Conservation (phyloP, 2,113 vertebrate genomes). For the Labeo catla region DNA sequence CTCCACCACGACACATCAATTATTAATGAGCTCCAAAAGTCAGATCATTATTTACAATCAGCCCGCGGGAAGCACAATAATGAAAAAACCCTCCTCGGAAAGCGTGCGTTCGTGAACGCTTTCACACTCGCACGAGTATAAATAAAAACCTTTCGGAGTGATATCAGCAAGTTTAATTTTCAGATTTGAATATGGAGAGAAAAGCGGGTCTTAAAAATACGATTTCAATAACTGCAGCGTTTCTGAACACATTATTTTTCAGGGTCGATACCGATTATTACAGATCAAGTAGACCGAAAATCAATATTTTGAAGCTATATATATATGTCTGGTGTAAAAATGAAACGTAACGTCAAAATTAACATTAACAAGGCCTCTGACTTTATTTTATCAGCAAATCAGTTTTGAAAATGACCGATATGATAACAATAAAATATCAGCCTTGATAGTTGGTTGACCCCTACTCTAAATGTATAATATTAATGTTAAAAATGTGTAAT, state of each 20-base stretch:
- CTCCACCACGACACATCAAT: neutral
- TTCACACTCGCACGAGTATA: neutral
- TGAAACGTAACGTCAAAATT: too few species aligned
- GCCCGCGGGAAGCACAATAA: neutral
- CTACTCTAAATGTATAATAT: too few species aligned
- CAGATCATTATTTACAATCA: constrained; percentile 7
- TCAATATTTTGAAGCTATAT: too few species aligned
- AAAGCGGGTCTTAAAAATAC: neutral
- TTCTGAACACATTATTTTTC: neutral
- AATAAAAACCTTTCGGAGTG: neutral
- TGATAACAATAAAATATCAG: too few species aligned
- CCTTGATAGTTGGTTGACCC: too few species aligned
- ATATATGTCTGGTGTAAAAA: too few species aligned
- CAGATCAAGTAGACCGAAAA: too few species aligned
- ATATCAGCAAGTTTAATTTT: neutral
- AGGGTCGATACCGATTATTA: too few species aligned
- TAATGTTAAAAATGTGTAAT: too few species aligned
- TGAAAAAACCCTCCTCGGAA: neutral
- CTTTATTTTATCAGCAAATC: too few species aligned
- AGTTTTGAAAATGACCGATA: too few species aligned
- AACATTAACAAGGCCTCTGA: too few species aligned
- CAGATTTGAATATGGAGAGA: neutral
- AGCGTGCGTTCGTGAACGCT: neutral
- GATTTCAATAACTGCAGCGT: neutral
- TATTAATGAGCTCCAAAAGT: constrained; percentile 17